phyloP scores from a whole-genome alignment of 2,797 vertebrate species.

The Petrocephalus schoutedeni region DNA sequence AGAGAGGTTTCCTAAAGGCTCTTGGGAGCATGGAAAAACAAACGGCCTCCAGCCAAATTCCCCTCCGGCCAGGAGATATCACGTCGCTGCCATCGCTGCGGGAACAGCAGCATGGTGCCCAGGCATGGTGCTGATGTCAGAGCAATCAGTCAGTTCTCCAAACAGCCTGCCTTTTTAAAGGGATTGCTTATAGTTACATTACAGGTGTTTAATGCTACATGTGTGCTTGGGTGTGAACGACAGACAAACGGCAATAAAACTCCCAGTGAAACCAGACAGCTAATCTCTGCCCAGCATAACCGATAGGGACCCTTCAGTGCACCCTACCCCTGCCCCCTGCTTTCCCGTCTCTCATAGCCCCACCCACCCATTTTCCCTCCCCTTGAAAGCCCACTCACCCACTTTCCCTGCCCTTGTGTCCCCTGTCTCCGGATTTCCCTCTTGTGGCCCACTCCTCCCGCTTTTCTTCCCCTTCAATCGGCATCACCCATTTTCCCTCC shows the following conservation, averaged over 20 bases:
- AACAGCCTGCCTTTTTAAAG: slow-evolving; percentile 32
- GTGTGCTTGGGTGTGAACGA: neutral
- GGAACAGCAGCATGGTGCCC: slow-evolving; percentile 31
- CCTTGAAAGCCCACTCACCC: neutral
- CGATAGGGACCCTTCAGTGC: no score
- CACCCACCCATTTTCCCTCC: neutral
- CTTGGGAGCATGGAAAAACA: neutral
- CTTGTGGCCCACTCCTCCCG: neutral
- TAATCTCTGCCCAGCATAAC: neutral
- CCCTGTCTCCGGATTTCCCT: no score
- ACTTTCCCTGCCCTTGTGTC: neutral
- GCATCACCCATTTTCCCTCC: neutral
- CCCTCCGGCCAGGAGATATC: slow-evolving; percentile 20
- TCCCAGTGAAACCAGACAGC: neutral
- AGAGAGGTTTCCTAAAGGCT: neutral
- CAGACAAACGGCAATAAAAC: neutral
- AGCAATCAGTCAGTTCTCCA: slow-evolving; percentile 37
- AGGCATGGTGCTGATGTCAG: slow-evolving; percentile 76
- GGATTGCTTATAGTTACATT: neutral
- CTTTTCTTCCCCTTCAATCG: neutral
- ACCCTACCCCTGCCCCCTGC: no score
- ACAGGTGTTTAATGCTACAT: neutral
- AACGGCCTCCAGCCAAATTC: neutral
- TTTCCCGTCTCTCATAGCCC: no score
- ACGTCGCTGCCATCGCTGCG: slow-evolving; percentile 44